phyloP scores from a whole-genome alignment of 2,888 invertebrate genomes.

The Tuta absoluta region DNA sequence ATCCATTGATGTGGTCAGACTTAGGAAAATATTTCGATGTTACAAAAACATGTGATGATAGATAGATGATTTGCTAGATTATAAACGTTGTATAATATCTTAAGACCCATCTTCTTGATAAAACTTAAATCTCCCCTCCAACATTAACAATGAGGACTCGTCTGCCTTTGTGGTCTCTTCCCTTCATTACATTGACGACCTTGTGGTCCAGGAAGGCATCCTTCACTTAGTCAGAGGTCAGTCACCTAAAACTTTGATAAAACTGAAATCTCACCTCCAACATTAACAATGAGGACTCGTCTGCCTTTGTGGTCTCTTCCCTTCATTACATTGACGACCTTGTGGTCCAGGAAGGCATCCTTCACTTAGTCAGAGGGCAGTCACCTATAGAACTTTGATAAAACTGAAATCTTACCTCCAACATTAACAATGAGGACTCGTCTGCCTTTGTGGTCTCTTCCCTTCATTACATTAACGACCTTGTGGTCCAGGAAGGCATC shows the following conservation, averaged over 20 bases:
- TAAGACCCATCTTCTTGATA: not conserved
- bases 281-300: slow-evolving; percentile 86
- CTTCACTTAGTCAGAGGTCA: slow-evolving; percentile 81
- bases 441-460: slow-evolving; percentile 88
- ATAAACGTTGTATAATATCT: too few relatives aligned
- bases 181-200: slow-evolving; percentile 88
- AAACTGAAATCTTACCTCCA: slow-evolving; percentile 79
- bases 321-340: slow-evolving; percentile 88
- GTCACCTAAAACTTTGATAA: not conserved
- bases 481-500: slow-evolving; percentile 85
- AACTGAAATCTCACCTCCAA: slow-evolving; percentile 80
- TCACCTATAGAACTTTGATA: not conserved
- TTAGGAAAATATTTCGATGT: too few relatives aligned
- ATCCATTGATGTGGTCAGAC: too few relatives aligned
- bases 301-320: slow-evolving; percentile 88
- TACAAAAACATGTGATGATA: too few relatives aligned
- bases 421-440: slow-evolving; percentile 87
- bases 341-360: slow-evolving; percentile 84
- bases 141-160: slow-evolving; percentile 87
- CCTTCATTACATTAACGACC: slow-evolving; percentile 88
- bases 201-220: slow-evolving; percentile 85
- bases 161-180: slow-evolving; percentile 88
- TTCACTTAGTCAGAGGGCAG: slow-evolving; percentile 82
- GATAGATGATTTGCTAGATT: too few relatives aligned
- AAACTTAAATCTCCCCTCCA: slow-evolving; percentile 78